Conservation (phyloP, 2,888 invertebrate genomes). For the Thecocarcelia acutangulata region DNA sequence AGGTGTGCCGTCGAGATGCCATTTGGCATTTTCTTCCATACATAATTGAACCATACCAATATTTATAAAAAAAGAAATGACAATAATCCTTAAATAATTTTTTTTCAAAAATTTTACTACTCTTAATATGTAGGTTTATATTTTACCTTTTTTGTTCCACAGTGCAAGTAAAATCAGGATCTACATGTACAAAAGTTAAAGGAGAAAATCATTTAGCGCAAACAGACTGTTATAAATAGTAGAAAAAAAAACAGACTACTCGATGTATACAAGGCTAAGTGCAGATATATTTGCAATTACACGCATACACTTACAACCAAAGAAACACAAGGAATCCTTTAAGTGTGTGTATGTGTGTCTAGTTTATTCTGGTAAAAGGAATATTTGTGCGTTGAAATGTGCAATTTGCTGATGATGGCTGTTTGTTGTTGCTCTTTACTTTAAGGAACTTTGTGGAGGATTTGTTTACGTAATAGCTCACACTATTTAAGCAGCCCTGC, state of each 20-base stretch:
- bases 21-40: too few species aligned
- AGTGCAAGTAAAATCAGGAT: conserved; percentile 17
- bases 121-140: too few species aligned
- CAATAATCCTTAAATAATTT: too few species aligned
- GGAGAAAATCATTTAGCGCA: conserved; percentile 36
- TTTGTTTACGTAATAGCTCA: too few species aligned
- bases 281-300: not conserved
- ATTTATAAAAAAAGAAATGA: too few species aligned
- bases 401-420: conserved; percentile 10
- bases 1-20: too few species aligned
- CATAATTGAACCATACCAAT: too few species aligned
- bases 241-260: conserved; percentile 27
- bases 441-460: conserved; percentile 17
- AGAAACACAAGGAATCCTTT: not conserved
- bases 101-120: too few species aligned
- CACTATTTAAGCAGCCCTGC: too few species aligned
- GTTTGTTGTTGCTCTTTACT: conserved; percentile 12
- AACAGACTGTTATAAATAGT: conserved; percentile 52
- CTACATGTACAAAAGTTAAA: conserved; percentile 12
- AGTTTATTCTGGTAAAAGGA: too few species aligned
- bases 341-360: too few species aligned
- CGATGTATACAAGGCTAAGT: not conserved
- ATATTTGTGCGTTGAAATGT: conserved; percentile 17
- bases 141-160: conserved; percentile 5
- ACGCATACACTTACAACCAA: not conserved